Percentiles rank a stretch among this genome's conserved stretches.
Evolutionary conservation across 2,113 vertebrate genomes (phyloP).

Genomic region (Macrotus californicus): DNA sequence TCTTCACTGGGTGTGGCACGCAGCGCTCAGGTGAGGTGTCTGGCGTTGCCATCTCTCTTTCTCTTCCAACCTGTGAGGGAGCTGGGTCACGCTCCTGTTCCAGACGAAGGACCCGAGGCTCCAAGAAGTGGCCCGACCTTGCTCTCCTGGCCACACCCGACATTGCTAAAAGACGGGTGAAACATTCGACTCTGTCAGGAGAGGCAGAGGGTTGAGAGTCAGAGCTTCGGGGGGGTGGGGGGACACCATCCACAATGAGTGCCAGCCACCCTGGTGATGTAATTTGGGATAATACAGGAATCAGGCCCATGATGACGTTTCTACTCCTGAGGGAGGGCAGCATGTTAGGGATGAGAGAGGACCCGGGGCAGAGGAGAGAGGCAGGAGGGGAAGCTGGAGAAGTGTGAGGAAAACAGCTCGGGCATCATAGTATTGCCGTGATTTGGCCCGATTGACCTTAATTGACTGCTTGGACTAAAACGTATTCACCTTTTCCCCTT

Average conservation of each 20-base stretch:
- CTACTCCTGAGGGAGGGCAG: neutral
- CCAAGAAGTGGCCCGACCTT: neutral
- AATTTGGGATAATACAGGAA: neutral
- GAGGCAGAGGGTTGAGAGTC: neutral
- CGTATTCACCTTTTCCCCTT: neutral
- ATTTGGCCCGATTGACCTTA: neutral
- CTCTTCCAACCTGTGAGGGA: neutral
- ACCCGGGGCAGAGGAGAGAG: neutral
- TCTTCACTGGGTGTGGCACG: neutral
- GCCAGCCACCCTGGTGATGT: neutral
- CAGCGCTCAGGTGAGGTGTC: neutral
- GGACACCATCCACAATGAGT: neutral
- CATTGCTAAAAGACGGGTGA: neutral
- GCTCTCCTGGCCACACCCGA: neutral
- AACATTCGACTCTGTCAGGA: neutral
- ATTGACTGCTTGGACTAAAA: neutral
- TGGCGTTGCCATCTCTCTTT: neutral
- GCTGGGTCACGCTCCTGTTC: neutral
- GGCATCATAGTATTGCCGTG: neutral
- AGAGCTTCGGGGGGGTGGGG: neutral
- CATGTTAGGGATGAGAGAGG: neutral
- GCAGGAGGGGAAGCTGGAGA: neutral
- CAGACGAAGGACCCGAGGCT: neutral
- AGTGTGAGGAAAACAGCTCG: neutral
- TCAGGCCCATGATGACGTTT: neutral